Percentiles rank a stretch among this genome's conserved stretches.
Conservation (phyloP, 30 jellyfish, hydroid and myxozoan species). For the Nemopilema nomurai region DNA sequence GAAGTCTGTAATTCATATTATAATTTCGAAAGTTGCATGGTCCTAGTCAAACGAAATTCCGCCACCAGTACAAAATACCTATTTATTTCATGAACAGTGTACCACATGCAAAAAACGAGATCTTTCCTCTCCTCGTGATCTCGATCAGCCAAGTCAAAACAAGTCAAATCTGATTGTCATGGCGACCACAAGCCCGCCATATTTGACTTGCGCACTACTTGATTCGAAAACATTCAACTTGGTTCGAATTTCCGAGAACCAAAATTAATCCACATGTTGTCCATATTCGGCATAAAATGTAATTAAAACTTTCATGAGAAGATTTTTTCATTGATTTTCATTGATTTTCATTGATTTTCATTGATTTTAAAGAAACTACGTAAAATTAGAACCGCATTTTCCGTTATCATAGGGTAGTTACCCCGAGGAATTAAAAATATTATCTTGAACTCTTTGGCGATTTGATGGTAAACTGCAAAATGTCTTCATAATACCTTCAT, state of each 20-base stretch:
- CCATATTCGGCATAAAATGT: no score
- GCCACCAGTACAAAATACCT: slow-evolving; percentile 66
- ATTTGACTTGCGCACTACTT: slow-evolving; percentile 8
- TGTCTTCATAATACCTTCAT: no score
- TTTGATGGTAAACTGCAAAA: no score
- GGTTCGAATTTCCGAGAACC: not conserved
- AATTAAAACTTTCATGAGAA: no score
- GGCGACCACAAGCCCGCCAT: slow-evolving; percentile 30
- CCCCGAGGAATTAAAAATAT: no score
- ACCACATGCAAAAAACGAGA: slow-evolving; percentile 75
- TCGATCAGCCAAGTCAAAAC: slow-evolving; percentile 55
- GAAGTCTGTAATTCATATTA: slow-evolving; percentile 37
- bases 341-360: no score
- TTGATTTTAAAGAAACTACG: no score
- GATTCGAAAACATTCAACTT: not conserved
- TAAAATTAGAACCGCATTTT: no score
- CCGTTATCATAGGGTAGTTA: no score
- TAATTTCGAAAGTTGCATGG: slow-evolving; percentile 21
- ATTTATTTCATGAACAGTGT: slow-evolving; percentile 41
- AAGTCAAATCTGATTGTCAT: slow-evolving; percentile 41
- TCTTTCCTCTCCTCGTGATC: slow-evolving; percentile 75
- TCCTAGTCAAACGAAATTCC: slow-evolving; percentile 29
- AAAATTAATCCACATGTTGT: no score
- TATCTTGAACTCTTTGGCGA: no score
- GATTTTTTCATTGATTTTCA: no score